Base-by-base conservation (phyloP, 1,140 invertebrate genomes). In the Drosophila ohnishii region DNA sequence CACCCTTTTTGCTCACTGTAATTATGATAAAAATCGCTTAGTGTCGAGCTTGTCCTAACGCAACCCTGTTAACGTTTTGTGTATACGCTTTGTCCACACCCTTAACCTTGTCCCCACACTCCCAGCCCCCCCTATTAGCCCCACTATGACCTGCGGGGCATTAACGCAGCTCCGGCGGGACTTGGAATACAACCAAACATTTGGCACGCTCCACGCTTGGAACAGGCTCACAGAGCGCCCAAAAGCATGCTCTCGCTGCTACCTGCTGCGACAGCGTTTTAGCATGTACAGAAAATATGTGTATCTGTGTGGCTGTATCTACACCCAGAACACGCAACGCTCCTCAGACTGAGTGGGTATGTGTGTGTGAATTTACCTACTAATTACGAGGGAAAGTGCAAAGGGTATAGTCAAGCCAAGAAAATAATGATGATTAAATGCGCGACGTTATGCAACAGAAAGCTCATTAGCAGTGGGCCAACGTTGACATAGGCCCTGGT, bases 171-270 rank as follows among this genome's bases (percentile, higher is more conserved):
- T 50, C 62, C 65, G 65, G 76, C 58, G 48, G 48, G 44, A 35
- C 50, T 67, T 62, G 72, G 51, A 65, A 74, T 67, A 80, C 83
- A 89, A 80, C 84, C 80, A 84, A 89, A 89, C 85, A 89, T 89
- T 88, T 88, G 84, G 84, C 84, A 89, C 77, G 80, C 85, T 80
- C 48, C 74, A 80, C 50, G 70, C 51, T 80, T 42, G 80, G 69
- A 50, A 32, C 80, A 84, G 84, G 84, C 80, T 86, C 80, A 55
- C 84, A 88, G 84, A 65, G 70, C 85, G 80, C 85, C 85, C 78
- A 84, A 88, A 88, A 88, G 85, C 80, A 80, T 66, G 84, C 84
- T 80, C 32, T 47, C 4, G 22, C 22, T 32, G 34, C 42, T 37
- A 79, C 81, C 80, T 75, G 66, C 62, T 63, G n/a, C 25, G 30